phyloP scores from a whole-genome alignment of 1,140 invertebrate genomes.

The Harlomillsia oculata region DNA sequence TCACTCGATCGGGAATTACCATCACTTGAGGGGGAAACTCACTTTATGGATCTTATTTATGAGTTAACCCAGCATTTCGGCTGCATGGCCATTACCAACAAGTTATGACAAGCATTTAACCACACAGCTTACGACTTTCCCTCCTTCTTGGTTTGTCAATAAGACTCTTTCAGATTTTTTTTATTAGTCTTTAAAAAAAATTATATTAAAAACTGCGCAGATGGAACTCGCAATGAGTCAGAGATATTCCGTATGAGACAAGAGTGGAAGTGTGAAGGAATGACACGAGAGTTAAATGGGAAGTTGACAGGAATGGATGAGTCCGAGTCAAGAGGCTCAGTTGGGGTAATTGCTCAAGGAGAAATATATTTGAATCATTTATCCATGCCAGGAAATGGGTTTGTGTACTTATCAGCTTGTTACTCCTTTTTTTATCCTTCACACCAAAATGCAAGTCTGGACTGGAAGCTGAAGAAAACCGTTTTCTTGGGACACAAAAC shows the following conservation, averaged over 20 bases:
- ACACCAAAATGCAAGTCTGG: too few relatives aligned
- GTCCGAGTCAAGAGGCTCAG: constrained; percentile 5
- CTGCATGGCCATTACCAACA: constrained; percentile 7
- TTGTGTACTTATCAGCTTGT: not conserved
- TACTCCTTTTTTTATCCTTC: not conserved
- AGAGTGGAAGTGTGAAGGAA: too few relatives aligned
- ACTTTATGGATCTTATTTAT: constrained; percentile 13
- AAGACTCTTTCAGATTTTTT: too few relatives aligned
- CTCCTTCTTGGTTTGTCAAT: too few relatives aligned
- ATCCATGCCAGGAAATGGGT: constrained; percentile 29
- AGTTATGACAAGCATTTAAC: constrained; percentile 14
- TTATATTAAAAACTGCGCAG: too few relatives aligned
- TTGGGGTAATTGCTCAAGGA: constrained; percentile 27
- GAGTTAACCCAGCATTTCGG: constrained; percentile 2
- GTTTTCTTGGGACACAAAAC: too few relatives aligned
- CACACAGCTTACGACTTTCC: too few relatives aligned
- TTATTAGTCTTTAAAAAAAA: too few relatives aligned
- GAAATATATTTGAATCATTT: constrained; percentile 29
- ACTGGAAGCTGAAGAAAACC: not conserved
- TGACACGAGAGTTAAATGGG: constrained; percentile 12
- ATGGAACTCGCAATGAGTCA: too few relatives aligned
- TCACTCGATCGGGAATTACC: constrained; percentile 5
- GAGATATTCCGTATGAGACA: too few relatives aligned
- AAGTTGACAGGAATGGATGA: constrained; percentile 14
- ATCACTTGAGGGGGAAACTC: constrained; percentile 9